Percentiles rank a stretch among this genome's conserved stretches.
These are phyloP conservation scores for Cheilosia grossa DNA, from an alignment of 2,888 invertebrate species.

Conservation along the genomic window DNA sequence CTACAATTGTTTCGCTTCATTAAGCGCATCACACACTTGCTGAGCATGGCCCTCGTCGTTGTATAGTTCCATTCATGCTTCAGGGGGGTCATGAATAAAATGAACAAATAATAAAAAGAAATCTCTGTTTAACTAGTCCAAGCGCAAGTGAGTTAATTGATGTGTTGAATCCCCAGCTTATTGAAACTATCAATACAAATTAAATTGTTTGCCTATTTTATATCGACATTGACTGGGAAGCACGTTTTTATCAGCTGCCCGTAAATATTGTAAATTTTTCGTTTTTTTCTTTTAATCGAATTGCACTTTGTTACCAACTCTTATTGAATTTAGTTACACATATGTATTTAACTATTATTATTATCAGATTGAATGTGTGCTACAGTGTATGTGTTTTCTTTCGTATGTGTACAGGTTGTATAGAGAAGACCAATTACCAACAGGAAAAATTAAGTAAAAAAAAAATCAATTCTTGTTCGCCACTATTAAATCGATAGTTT, in stretches of 20 bases:
- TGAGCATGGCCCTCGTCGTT: slow-evolving; percentile 36
- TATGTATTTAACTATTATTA: slow-evolving; percentile 14
- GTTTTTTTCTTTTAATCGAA: slow-evolving; percentile 30
- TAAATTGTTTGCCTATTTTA: slow-evolving; percentile 60
- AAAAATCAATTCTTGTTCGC: slow-evolving; percentile 49
- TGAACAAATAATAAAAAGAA: not conserved
- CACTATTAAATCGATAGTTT: slow-evolving; percentile 40
- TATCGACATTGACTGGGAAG: slow-evolving; percentile 35
- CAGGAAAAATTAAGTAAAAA: slow-evolving; percentile 3
- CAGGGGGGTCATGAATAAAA: slow-evolving; percentile 55
- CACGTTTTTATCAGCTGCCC: slow-evolving; percentile 43
- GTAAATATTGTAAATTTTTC: slow-evolving; percentile 1
- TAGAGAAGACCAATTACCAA: slow-evolving; percentile 49
- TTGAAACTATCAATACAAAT: slow-evolving; percentile 71
- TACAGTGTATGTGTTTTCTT: slow-evolving; percentile 51
- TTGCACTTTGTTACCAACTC: slow-evolving; percentile 48
- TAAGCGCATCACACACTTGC: slow-evolving; percentile 53
- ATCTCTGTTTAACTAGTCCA: slow-evolving; percentile 58
- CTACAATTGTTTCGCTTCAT: slow-evolving; percentile 67
- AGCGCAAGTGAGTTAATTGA: slow-evolving; percentile 70
- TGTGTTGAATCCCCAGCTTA: slow-evolving; percentile 70
- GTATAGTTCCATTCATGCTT: slow-evolving; percentile 46
- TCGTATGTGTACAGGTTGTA: slow-evolving; percentile 61
- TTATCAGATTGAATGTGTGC: slow-evolving; percentile 55
- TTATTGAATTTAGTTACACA: slow-evolving; percentile 62